phyloP scores from a whole-genome alignment of 2,888 invertebrate species.

The Melanostoma mellinum region DNA sequence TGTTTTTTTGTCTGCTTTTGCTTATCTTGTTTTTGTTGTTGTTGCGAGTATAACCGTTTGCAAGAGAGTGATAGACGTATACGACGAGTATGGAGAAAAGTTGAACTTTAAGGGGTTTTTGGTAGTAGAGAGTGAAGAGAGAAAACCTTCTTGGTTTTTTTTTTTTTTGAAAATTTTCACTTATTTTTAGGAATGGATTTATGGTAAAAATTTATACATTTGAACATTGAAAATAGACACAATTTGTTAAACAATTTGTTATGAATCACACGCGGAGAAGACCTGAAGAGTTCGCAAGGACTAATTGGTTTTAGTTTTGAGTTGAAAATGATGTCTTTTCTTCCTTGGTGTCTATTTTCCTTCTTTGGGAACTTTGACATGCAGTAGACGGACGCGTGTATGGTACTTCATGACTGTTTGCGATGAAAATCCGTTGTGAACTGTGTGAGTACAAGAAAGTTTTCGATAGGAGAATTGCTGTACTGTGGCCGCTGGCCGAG shows the following conservation, averaged over 20 bases:
- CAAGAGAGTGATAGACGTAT: slow-evolving; percentile 46
- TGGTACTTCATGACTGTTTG: slow-evolving; percentile 55
- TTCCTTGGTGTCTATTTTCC: slow-evolving; percentile 20
- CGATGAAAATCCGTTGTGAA: slow-evolving; percentile 59
- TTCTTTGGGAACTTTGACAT: slow-evolving; percentile 61
- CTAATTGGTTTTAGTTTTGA: background rate
- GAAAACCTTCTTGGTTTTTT: slow-evolving; percentile 14
- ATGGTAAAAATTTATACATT: background rate
- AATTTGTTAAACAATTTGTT: background rate
- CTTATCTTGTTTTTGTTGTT: slow-evolving; percentile 48
- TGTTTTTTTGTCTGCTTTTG: slow-evolving; percentile 4
- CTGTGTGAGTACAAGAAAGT: slow-evolving; percentile 31
- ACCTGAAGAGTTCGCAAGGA: slow-evolving; percentile 1
- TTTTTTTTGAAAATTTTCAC: slow-evolving; percentile 36
- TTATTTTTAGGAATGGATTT: slow-evolving; percentile 19
- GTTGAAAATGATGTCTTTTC: background rate
- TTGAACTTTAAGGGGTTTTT: slow-evolving; percentile 4
- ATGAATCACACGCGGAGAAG: slow-evolving; percentile 5
- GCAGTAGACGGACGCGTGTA: slow-evolving; percentile 53
- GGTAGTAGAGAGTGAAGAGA: slow-evolving; percentile 18
- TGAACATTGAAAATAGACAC: background rate
- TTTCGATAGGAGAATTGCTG: slow-evolving; percentile 22
- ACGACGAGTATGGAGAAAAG: background rate
- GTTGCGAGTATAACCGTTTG: slow-evolving; percentile 37
- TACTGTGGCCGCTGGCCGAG: slow-evolving; percentile 35